These are phyloP conservation scores for Limnephilus auricula DNA, from an alignment of 2,888 invertebrate genomes.

Conservation along the genomic window DNA sequence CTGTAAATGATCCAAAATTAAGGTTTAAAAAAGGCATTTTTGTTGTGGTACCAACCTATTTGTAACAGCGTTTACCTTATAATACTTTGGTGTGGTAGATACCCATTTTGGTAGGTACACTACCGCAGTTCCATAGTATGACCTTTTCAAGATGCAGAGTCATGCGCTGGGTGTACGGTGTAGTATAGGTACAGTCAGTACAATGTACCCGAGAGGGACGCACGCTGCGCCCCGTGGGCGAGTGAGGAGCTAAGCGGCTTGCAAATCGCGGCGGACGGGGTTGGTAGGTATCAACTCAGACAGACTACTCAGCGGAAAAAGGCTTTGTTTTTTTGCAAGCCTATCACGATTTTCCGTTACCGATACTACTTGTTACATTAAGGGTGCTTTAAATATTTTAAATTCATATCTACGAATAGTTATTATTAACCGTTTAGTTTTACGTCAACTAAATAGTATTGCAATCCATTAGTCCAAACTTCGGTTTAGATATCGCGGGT, in stretches of 20 bases:
- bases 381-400: conserved; percentile 25
- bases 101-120: neutral
- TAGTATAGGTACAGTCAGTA: neutral
- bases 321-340: conserved; percentile 56
- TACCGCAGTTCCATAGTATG: neutral
- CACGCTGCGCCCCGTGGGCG: conserved; percentile 11
- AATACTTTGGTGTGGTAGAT: neutral
- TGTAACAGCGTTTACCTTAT: neutral
- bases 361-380: neutral
- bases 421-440: no score
- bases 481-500: no score
- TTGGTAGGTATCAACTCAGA: conserved; percentile 49
- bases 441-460: no score
- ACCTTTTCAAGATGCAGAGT: conserved; percentile 10
- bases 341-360: conserved; percentile 39
- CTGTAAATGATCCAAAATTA: no score
- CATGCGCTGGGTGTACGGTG: neutral
- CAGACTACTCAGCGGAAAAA: conserved; percentile 58
- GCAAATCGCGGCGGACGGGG: conserved; percentile 35
- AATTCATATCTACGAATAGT: neutral
- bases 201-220: neutral
- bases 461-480: no score
- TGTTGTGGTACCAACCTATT: no score
- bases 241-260: conserved; percentile 38
- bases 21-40: no score